Evolutionary conservation across 2,113 vertebrate genomes (phyloP), one percentile per base, ranked within the genome.

Genomic region (Pollachius pollachius): DNA sequence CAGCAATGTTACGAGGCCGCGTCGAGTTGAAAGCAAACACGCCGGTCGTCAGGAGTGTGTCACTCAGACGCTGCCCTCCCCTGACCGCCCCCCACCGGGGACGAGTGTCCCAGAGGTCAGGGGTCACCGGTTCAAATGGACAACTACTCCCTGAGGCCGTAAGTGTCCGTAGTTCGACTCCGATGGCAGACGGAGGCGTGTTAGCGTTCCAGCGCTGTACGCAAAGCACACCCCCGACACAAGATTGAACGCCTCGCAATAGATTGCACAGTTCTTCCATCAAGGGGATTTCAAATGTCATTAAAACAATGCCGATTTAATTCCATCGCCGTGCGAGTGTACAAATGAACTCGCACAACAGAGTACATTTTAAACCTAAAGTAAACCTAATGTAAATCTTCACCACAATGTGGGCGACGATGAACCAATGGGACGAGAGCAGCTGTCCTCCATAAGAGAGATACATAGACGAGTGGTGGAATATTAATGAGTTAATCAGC

Each of bases 381-480:
- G n/a, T n/a, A n/a, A 86, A 87, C 74, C 80, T 89, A 88, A 85
- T 86, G 75, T 75, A 85, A 83, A 81, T 86, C 87, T 48, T 84
- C 71, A 79, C 78, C 41, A 48, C 41, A 48, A 67, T 80, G 68
- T 75, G 71, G 78, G 41, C 78, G 52, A 5, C 75, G 52, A 5
- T 74, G 77, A 84, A 85, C 71, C 76, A 82, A 67, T 77, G 77
- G 76, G 70, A 81, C 2, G 41, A 34, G 30, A 34, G 30, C 30
- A 34, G 30, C 12, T 13, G 41, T 48, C 41, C 2, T 70, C 70
- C 54, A 57, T 57, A 90, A 89, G 77, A 83, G 78, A 89, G 85
- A 89, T 81, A 64, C 84, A 89, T 77, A 12, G 6, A 34, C 30
- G 80, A 84, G 78, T 81, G 72, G 71, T 63, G 67, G 74, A 81